phyloP scores from a whole-genome alignment of 2,113 vertebrate genomes.

The Cyanistes caeruleus region DNA sequence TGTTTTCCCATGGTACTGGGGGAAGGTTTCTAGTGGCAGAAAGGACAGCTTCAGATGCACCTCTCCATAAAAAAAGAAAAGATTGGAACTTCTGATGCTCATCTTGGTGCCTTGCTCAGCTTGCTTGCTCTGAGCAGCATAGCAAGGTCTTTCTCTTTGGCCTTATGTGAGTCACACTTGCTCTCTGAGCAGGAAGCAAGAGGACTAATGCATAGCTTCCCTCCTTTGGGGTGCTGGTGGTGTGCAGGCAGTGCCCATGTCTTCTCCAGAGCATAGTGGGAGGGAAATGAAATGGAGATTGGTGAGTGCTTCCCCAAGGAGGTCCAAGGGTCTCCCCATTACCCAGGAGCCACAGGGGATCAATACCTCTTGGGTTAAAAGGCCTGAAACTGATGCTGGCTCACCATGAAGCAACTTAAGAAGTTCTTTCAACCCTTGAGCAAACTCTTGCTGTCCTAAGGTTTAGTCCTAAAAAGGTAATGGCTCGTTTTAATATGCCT shows the following conservation, averaged over 20 bases:
- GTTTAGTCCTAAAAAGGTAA: not conserved
- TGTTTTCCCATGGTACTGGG: not conserved
- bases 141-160: not conserved
- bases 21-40: not conserved
- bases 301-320: not conserved
- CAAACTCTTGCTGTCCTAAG: not conserved
- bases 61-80: not conserved
- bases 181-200: not conserved
- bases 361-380: not conserved
- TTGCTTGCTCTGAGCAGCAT: not conserved
- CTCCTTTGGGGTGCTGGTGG: not conserved
- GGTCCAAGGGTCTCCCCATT: not conserved
- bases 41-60: not conserved
- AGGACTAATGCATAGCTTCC: not conserved
- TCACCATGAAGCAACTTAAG: not conserved
- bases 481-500: not conserved
- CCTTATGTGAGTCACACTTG: rapidly evolving
- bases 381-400: not conserved
- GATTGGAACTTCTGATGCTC: not conserved
- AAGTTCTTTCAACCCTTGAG: not conserved
- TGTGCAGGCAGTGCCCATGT: not conserved
- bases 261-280: not conserved
- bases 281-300: not conserved
- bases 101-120: not conserved
- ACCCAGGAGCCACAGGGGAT: not conserved